Evolutionary conservation across 2,113 vertebrate genomes (phyloP), one percentile per base, ranked within the genome.

Genomic region (Labeo catla): DNA sequence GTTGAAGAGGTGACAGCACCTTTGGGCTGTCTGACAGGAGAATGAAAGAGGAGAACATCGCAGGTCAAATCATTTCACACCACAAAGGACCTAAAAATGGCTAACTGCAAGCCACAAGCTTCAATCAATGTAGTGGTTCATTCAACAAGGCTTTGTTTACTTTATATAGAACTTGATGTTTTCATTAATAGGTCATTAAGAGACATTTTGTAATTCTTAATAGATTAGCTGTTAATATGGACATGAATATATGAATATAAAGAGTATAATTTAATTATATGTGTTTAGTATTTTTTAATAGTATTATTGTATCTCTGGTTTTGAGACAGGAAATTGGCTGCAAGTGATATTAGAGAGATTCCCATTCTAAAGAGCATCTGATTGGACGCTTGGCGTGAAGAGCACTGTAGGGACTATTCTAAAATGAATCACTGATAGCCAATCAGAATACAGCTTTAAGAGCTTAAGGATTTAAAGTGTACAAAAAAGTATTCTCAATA

Each of bases 11-110:
- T 73, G 81, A 83, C 81, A 54, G 65, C 66, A 84, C 68, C 82
- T 84, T 84, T 84, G 82, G 81, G 66, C 82, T 73, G 34, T 84
- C 82, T 84, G 82, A 74, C 82, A 59, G 28, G 45, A 52, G 47
- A 83, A 52, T 54, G 66, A 83, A 72, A 72, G 65, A 7, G 9
- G 11, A 52, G 81, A 83, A 52, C 23, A 72, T 70, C 15, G 23
- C 47, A 72, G 81, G 82, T 84, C 68, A 84, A 84, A 84, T 57
- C 5, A 73, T 57, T 73, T 54, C 49, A 57, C 66, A 83, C 28
- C 50, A 7, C 59, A 50, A 66, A 81, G 61, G 7, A 13, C 13
- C 61, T 47, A 16, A 50, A 68, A 68, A 82, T 10, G 6, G 7
- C 77, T 79, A 61, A 80, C 78, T 80, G 57, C 45, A 65, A 65